Evolutionary conservation across 2,888 invertebrate genomes (phyloP).

Genomic region (Brachycybe producta): DNA sequence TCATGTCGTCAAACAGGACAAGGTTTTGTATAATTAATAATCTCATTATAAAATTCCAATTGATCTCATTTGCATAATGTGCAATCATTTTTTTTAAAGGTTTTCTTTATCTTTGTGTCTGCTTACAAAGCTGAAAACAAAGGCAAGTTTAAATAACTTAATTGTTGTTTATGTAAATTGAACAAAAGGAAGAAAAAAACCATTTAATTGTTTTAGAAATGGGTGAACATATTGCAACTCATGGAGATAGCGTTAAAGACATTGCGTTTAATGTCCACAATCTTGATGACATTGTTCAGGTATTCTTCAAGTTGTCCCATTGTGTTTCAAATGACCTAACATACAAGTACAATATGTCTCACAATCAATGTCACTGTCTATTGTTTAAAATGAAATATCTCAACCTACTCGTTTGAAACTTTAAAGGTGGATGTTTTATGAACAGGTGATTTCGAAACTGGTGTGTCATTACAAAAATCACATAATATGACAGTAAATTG

Average conservation of each 20-base stretch:
- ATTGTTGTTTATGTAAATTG: not conserved
- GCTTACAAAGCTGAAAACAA: slow-evolving; percentile 66
- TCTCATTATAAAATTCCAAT: too few relatives aligned
- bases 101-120: slow-evolving; percentile 82
- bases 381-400: too few relatives aligned
- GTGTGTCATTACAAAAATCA: too few relatives aligned
- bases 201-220: slow-evolving; percentile 41
- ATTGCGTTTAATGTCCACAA: slow-evolving; percentile 91
- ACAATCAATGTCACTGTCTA: too few relatives aligned
- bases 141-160: slow-evolving; percentile 30
- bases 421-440: too few relatives aligned
- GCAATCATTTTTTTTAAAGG: slow-evolving; percentile 49
- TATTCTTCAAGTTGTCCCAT: slow-evolving; percentile 31
- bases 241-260: slow-evolving; percentile 96
- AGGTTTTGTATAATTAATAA: slow-evolving; percentile 41
- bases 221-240: slow-evolving; percentile 64
- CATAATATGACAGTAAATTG: too few relatives aligned
- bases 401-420: too few relatives aligned
- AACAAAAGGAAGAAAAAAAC: not conserved
- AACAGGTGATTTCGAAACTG: too few relatives aligned
- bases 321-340: too few relatives aligned
- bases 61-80: not conserved
- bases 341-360: too few relatives aligned
- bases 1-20: slow-evolving; percentile 81
- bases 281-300: slow-evolving; percentile 68